A percentile compares a stretch with the other conserved stretches of the same genome.
These are phyloP conservation scores for Sorex maritimensis DNA, from an alignment of 2,797 vertebrate species.

Conservation along the genomic window DNA sequence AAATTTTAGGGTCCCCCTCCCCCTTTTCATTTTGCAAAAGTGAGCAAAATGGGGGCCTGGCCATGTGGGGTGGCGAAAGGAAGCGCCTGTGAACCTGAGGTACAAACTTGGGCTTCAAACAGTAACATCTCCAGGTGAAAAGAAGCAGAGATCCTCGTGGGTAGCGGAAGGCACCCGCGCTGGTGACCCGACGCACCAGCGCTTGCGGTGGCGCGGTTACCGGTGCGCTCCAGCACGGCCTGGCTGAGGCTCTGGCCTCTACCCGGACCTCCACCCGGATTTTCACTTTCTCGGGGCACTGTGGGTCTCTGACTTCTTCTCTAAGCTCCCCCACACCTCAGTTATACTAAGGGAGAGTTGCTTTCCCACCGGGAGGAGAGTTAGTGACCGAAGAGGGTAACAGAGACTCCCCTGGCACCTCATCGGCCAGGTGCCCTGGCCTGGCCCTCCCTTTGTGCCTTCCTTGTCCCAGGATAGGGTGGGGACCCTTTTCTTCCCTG, in stretches of 20 bases:
- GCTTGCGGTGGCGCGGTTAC: fast-evolving
- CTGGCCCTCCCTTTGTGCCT: background rate
- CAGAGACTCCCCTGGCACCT: too few species aligned
- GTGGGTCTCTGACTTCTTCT: fast-evolving
- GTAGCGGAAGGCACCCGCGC: fast-evolving
- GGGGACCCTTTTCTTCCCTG: background rate
- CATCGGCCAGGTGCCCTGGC: too few species aligned
- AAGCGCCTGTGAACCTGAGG: fast-evolving
- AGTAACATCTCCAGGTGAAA: background rate
- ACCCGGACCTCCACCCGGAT: background rate
- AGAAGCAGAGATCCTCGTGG: background rate
- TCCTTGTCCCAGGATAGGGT: background rate
- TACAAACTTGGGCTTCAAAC: background rate
- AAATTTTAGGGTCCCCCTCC: background rate
- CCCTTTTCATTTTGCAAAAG: background rate
- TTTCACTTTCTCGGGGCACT: background rate
- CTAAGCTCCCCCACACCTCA: fast-evolving
- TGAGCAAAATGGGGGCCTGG: background rate
- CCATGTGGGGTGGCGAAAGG: too few species aligned
- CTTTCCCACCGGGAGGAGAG: too few species aligned
- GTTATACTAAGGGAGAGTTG: too few species aligned
- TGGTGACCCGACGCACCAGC: background rate
- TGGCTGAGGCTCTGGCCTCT: background rate
- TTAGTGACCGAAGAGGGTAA: too few species aligned
- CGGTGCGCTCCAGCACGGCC: fast-evolving